A percentile compares a stretch with the other conserved stretches of the same genome.
Conservation (phyloP, 2,888 invertebrate genomes). For the Apocheima hispidaria region DNA sequence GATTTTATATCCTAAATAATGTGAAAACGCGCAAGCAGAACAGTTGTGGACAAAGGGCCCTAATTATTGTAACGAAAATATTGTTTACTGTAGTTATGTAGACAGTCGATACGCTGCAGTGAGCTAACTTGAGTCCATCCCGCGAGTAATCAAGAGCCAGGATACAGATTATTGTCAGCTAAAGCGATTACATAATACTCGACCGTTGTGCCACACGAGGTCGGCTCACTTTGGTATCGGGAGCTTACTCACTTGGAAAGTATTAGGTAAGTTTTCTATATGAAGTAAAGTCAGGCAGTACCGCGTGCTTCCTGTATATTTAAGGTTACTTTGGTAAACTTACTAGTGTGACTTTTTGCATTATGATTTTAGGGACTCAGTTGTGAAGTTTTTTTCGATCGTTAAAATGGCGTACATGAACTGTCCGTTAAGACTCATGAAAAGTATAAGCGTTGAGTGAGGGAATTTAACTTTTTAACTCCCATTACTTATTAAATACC, state of each 20-base stretch:
- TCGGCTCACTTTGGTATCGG: conserved; percentile 21
- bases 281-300: background rate
- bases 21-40: background rate
- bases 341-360: background rate
- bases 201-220: conserved; percentile 16
- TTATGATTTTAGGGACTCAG: background rate
- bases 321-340: background rate
- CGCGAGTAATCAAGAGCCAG: conserved; percentile 32
- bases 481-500: too few species aligned
- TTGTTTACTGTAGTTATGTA: background rate
- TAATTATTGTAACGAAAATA: too few species aligned
- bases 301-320: background rate
- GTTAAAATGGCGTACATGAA: too few species aligned
- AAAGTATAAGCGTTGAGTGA: too few species aligned
- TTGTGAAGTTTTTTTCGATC: background rate
- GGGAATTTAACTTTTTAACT: too few species aligned
- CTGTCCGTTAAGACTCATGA: too few species aligned
- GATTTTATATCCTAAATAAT: too few species aligned
- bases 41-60: too few species aligned
- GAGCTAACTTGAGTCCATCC: conserved; percentile 19
- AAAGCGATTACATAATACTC: conserved; percentile 35
- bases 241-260: conserved; percentile 12
- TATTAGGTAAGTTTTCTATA: conserved; percentile 8
- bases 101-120: conserved; percentile 1
- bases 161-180: conserved; percentile 29